These are phyloP conservation scores for Engystomops pustulosus DNA, from an alignment of 2,113 vertebrate genomes.

Conservation along the genomic window DNA sequence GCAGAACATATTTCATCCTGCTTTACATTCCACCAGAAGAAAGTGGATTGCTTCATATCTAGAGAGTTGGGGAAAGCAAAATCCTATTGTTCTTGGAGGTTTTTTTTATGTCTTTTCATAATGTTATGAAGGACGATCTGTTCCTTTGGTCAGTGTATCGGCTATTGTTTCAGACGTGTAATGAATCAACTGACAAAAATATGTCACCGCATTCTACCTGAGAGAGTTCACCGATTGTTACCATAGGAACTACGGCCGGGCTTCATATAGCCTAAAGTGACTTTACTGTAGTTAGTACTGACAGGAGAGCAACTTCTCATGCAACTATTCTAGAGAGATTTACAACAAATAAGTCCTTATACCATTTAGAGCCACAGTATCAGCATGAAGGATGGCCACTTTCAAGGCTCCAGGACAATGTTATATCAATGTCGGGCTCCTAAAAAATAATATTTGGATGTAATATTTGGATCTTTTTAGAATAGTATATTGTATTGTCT, in stretches of 20 bases:
- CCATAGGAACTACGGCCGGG: slow-evolving; percentile 17
- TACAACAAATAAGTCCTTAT: not conserved
- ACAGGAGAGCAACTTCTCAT: not conserved
- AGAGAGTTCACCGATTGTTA: slow-evolving; percentile 18
- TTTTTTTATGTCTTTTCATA: not conserved
- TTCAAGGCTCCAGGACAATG: not conserved
- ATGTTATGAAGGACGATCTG: not conserved
- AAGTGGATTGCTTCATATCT: not conserved
- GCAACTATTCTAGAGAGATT: not conserved
- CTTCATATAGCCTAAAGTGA: not conserved
- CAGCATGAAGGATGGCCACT: not conserved
- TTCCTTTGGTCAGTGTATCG: not conserved
- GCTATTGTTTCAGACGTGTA: slow-evolving; percentile 13
- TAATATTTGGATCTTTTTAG: not conserved
- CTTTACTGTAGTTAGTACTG: not conserved
- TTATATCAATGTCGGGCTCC: not conserved
- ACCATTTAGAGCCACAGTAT: not conserved
- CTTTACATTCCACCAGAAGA: slow-evolving; percentile 10
- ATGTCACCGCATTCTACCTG: slow-evolving; percentile 39
- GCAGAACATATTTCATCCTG: slow-evolving; percentile 22
- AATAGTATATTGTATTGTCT: too few relatives aligned
- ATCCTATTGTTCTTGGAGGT: not conserved
- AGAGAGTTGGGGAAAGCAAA: not conserved
- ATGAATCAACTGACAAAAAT: slow-evolving; percentile 36
- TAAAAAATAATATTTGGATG: too few relatives aligned